These are phyloP conservation scores for Remorina albescens DNA, from an alignment of 2,797 vertebrate genomes.

Conservation along the genomic window DNA sequence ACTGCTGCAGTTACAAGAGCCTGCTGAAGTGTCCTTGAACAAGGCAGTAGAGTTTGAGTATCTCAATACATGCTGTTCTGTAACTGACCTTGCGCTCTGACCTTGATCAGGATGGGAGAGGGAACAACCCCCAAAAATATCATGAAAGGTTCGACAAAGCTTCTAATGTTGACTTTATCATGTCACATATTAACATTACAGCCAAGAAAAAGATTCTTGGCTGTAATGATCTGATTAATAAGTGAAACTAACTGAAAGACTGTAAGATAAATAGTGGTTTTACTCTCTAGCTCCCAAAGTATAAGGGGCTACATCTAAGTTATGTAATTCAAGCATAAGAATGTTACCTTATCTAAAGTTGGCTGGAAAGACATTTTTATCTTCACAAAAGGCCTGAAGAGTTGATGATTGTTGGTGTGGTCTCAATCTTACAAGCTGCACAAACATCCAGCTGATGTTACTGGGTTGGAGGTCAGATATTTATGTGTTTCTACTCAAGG, in stretches of 20 bases:
- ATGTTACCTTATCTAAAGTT: constrained; percentile 17
- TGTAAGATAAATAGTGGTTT: constrained; percentile 8
- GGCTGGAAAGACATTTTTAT: constrained; percentile 30
- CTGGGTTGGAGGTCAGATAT: no score
- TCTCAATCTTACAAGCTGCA: no score
- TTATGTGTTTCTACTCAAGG: no score
- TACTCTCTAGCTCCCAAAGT: constrained; percentile 9
- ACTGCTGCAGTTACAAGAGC: constrained; percentile 21
- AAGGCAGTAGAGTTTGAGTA: constrained; percentile 40
- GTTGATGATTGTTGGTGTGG: no score
- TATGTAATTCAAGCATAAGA: constrained; percentile 8
- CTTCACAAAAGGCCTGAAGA: no score
- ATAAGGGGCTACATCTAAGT: background rate
- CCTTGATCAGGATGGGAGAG: constrained; percentile 5
- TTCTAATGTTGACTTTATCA: background rate
- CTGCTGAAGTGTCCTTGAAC: constrained; percentile 57
- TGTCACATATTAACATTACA: no score
- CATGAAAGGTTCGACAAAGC: constrained; percentile 13
- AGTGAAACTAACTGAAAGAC: background rate
- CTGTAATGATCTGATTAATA: constrained; percentile 7
- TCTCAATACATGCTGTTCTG: background rate
- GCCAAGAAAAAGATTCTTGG: constrained; percentile 7
- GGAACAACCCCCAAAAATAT: constrained; percentile 16
- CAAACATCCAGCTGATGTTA: no score
- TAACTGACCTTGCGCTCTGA: constrained; percentile 21